Conservation (phyloP, 2,888 invertebrate genomes). For the Erannis defoliaria region DNA sequence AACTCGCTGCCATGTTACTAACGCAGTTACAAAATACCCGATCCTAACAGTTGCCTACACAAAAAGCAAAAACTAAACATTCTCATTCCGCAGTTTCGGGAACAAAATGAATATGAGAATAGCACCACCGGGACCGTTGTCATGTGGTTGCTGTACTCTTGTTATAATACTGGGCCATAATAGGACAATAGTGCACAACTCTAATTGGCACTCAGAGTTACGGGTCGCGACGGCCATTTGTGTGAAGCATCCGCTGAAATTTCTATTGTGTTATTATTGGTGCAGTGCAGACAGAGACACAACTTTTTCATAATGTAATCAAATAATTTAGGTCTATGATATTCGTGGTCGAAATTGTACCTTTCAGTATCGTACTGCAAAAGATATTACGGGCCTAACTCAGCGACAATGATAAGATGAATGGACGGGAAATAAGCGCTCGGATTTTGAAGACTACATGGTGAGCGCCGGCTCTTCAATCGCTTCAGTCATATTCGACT, state of each 20-base stretch:
- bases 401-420: too few relatives aligned
- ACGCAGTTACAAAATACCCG: background rate
- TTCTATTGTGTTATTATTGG: constrained; percentile 38
- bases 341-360: background rate
- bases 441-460: too few relatives aligned
- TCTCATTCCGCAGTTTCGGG: constrained; percentile 9
- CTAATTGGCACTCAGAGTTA: constrained; percentile 48
- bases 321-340: too few relatives aligned
- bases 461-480: too few relatives aligned
- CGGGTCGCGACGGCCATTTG: constrained; percentile 31
- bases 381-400: too few relatives aligned
- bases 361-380: too few relatives aligned
- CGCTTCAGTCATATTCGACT: too few relatives aligned
- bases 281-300: constrained; percentile 19
- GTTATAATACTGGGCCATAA: constrained; percentile 29
- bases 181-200: constrained; percentile 42
- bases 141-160: constrained; percentile 16
- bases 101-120: constrained; percentile 38
- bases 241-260: constrained; percentile 39
- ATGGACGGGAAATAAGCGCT: too few relatives aligned
- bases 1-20: background rate
- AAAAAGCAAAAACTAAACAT: constrained; percentile 1
- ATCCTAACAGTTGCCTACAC: background rate
- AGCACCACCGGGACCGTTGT: constrained; percentile 22
- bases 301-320: background rate